Conservation (phyloP, 2,888 invertebrate species). For the Nasonovia ribisnigri region DNA sequence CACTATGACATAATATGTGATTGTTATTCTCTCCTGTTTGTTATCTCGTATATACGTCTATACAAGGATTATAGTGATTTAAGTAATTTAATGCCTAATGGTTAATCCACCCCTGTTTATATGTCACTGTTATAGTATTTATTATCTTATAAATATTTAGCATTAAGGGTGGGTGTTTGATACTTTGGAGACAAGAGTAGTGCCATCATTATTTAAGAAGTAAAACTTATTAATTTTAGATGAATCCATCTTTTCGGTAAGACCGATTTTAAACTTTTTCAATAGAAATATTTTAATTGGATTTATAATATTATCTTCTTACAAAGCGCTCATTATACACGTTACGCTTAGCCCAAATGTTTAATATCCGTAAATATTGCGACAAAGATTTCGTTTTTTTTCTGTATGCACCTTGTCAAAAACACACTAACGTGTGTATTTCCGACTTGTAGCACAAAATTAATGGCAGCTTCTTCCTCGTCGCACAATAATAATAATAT, state of each 20-base stretch:
- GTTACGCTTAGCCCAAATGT: not conserved
- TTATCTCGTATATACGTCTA: not conserved
- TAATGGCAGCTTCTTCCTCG: not conserved
- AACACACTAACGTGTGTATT: not conserved
- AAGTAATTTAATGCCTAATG: not conserved
- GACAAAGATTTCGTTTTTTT: not conserved
- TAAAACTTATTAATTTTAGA: not conserved
- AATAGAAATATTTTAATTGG: not conserved
- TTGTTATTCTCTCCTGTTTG: too few species aligned
- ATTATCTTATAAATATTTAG: not conserved
- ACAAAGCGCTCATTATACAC: not conserved
- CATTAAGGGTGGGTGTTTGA: not conserved
- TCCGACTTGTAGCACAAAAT: not conserved
- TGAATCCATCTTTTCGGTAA: not conserved
- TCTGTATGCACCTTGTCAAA: not conserved
- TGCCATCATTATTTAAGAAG: not conserved
- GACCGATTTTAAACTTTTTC: not conserved
- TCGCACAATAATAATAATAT: not conserved
- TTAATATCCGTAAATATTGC: not conserved
- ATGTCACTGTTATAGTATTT: not conserved
- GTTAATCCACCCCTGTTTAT: not conserved
- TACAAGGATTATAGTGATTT: not conserved
- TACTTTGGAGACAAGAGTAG: not conserved
- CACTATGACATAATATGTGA: too few species aligned
- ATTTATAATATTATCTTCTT: not conserved